Base-by-base conservation (phyloP, 2,113 vertebrate genomes). In the Tragelaphus strepsiceros region DNA sequence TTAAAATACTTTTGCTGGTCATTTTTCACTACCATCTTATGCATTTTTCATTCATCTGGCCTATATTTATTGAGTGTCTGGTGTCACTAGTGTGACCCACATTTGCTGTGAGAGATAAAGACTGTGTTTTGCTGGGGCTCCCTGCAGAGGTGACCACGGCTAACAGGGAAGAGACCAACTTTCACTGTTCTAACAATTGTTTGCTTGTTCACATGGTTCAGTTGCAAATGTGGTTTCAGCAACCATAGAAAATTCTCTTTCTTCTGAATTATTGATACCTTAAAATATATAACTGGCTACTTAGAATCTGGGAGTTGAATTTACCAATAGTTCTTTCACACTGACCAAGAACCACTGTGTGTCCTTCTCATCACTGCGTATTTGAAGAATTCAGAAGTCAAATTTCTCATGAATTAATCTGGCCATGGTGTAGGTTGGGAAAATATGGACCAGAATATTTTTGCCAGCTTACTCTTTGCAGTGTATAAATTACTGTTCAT, bases 331-430 rank as follows among this genome's bases (percentile, higher is more conserved):
- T 80, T 90, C 59, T 92, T 82, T 97, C 93, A 87, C 96, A 80
- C 64, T 54, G 62, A 61, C 30, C 89, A 43, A 77, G 62, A 64
- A 46, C 26, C 7, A 24, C 61, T 88, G 22, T 84, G 43, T 58
- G 5, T 89, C 89, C 49, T 19, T 96, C 82, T 90, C 82, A 61
- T 82, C 12, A 6, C 71, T 32, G 21, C 58, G 26, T 26, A 90
- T 91, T 98, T 96, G 93, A 98, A 96, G 97, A 95, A 96, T 98
- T 97, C 58, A 90, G 83, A 97, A 83, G 56, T 71, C 61, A 54
- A 49, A 28, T 84, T 97, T 84, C 88, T 97, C 21, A 3, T 71
- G 86, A 96, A 95, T 96, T 64, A 80, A 93, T 93, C 30, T 86
- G 77, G 30, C 35, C 39, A 21, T 59, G 39, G 92, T 17, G 89